These are phyloP conservation scores for Eutolmus rufibarbis DNA, from an alignment of 2,888 invertebrate species.

Conservation along the genomic window DNA sequence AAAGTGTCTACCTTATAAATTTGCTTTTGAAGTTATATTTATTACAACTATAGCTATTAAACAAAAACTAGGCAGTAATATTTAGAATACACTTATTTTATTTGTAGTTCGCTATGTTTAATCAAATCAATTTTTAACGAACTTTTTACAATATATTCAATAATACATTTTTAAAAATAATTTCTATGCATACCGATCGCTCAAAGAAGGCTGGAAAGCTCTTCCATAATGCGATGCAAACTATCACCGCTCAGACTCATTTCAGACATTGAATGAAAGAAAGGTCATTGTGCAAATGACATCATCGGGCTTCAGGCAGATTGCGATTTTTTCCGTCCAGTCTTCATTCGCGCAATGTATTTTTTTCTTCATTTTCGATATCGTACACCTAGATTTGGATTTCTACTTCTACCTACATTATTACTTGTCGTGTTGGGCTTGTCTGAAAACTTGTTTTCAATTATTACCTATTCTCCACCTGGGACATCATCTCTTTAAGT, in stretches of 20 bases:
- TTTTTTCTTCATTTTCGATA: not conserved
- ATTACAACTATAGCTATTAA: no score
- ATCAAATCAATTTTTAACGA: no score
- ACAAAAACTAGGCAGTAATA: no score
- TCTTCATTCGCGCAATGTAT: not conserved
- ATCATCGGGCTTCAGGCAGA: not conserved
- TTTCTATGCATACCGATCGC: not conserved
- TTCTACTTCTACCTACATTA: not conserved
- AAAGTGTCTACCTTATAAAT: no score
- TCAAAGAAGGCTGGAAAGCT: not conserved
- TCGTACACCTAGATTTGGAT: not conserved
- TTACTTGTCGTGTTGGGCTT: not conserved
- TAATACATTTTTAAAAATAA: not conserved
- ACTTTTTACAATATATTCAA: no score
- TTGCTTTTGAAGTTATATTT: no score
- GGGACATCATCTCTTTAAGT: not conserved
- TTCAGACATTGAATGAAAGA: not conserved
- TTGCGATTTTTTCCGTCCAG: not conserved
- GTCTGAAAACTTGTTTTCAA: not conserved
- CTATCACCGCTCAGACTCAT: not conserved
- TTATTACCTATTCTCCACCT: not conserved
- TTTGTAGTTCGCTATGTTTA: no score
- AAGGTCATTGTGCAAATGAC: not conserved
- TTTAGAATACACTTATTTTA: no score
- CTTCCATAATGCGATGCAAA: not conserved